Conservation (phyloP, 2,888 invertebrate species). For the Sussaba pulchella region DNA sequence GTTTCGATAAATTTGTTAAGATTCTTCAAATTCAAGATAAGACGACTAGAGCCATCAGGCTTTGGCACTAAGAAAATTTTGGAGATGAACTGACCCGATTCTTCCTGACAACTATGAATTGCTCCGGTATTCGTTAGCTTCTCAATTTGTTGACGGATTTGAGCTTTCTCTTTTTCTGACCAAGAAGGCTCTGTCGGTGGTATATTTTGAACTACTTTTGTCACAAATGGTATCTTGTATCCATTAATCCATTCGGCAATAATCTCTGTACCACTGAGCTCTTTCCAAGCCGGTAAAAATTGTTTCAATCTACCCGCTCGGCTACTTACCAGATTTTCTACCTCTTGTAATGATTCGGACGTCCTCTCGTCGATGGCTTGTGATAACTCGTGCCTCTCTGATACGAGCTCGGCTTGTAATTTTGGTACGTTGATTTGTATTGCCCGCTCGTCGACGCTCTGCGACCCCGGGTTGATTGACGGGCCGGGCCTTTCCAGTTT, state of each 20-base stretch:
- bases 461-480: constrained; percentile 40
- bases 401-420: constrained; percentile 31
- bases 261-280: constrained; percentile 11
- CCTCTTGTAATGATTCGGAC: constrained; percentile 11
- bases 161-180: constrained; percentile 18
- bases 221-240: constrained; percentile 41
- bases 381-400: constrained; percentile 1
- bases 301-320: constrained; percentile 43
- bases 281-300: constrained; percentile 38
- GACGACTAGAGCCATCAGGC: too few relatives aligned
- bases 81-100: too few relatives aligned
- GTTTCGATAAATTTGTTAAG: constrained; percentile 36
- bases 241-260: constrained; percentile 45
- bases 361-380: constrained; percentile 17
- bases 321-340: constrained; percentile 27
- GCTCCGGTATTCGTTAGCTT: constrained; percentile 24
- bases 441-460: constrained; percentile 43
- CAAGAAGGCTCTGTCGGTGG: constrained; percentile 5
- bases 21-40: constrained; percentile 30
- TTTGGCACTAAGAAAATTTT: too few relatives aligned
- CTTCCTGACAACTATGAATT: constrained; percentile 32
- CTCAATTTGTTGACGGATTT: constrained; percentile 19
- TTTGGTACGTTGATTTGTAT: constrained; percentile 26
- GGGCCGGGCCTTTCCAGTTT: constrained; percentile 51
- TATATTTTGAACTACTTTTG: neutral